Conservation (phyloP, 2,888 invertebrate species). For the Acanthacorydalis orientalis region DNA sequence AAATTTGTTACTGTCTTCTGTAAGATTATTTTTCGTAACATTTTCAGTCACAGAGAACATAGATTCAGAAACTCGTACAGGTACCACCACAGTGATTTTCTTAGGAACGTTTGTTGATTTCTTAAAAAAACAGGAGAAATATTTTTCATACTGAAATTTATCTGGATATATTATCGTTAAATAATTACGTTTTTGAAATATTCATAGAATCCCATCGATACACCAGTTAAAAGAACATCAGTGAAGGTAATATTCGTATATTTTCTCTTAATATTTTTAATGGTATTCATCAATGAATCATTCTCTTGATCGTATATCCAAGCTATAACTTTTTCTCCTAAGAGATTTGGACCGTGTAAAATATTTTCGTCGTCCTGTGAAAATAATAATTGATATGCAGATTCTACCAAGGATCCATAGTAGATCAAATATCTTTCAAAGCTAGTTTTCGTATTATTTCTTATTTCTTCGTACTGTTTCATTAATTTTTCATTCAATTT, state of each 20-base stretch:
- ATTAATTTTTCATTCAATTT: background rate
- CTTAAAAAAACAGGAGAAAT: too few relatives aligned
- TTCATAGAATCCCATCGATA: slow-evolving; percentile 26
- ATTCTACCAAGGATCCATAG: background rate
- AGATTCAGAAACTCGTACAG: too few relatives aligned
- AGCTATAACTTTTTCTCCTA: slow-evolving; percentile 27
- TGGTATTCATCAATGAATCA: slow-evolving; percentile 22
- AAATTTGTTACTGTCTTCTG: slow-evolving; percentile 10
- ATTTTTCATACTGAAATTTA: too few relatives aligned
- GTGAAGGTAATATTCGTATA: slow-evolving; percentile 24
- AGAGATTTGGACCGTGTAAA: slow-evolving; percentile 28
- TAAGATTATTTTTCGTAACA: slow-evolving; percentile 9
- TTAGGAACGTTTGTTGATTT: too few relatives aligned
- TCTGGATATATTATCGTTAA: too few relatives aligned
- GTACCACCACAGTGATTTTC: too few relatives aligned
- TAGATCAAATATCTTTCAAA: background rate
- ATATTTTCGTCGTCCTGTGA: slow-evolving; percentile 22
- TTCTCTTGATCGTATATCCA: slow-evolving; percentile 21
- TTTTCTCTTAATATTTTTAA: slow-evolving; percentile 23
- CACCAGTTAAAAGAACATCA: slow-evolving; percentile 29
- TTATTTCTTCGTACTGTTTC: background rate
- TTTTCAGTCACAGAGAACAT: too few relatives aligned
- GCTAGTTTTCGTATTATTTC: background rate
- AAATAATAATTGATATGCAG: background rate
- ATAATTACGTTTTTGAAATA: slow-evolving; percentile 3